A percentile compares a stretch with the other conserved stretches of the same genome.
phyloP scores from a whole-genome alignment of 2,113 vertebrate species.

The Crocuta crocuta region DNA sequence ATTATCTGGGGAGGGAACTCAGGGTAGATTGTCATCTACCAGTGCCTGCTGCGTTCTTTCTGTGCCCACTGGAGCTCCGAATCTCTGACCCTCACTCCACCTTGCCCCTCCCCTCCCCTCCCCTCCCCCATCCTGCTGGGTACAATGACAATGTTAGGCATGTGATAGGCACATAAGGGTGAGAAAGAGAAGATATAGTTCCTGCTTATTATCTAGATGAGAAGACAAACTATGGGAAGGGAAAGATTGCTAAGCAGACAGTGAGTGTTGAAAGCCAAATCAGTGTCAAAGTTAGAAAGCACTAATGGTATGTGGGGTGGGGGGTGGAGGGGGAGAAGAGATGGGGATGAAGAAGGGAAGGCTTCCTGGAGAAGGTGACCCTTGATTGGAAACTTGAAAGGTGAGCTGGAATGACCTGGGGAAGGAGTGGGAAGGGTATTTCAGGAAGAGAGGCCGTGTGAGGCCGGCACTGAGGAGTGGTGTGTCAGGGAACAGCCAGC shows the following conservation, averaged over 20 bases:
- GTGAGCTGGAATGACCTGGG: neutral
- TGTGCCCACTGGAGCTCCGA: neutral
- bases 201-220: neutral
- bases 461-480: neutral
- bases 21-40: neutral
- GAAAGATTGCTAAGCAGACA: neutral
- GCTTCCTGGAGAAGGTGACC: neutral
- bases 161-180: neutral
- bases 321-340: neutral
- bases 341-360: too few species aligned
- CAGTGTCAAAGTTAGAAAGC: neutral
- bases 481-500: neutral
- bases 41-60: neutral
- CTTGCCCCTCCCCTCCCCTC: neutral
- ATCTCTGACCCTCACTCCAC: neutral
- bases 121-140: neutral
- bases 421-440: neutral
- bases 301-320: neutral
- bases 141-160: neutral
- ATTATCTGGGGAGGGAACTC: neutral
- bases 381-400: neutral
- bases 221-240: neutral
- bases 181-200: neutral
- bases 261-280: neutral
- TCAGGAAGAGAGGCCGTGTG: neutral